A percentile compares a stretch with the other conserved stretches of the same genome.
These are phyloP conservation scores for Sisyra nigra DNA, from an alignment of 2,888 invertebrate species.

Conservation along the genomic window DNA sequence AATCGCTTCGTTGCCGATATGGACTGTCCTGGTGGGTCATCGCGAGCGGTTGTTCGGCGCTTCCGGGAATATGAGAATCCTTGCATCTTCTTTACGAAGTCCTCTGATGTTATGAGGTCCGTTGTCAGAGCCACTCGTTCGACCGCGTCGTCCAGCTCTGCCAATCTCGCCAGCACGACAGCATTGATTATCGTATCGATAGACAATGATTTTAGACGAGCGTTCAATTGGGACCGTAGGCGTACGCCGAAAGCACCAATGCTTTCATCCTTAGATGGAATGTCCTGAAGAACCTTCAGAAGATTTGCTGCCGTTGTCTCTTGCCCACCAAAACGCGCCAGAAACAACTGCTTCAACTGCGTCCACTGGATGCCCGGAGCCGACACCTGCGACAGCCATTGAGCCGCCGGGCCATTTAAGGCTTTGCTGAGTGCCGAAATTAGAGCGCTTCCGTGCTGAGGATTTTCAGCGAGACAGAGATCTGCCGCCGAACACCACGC, in stretches of 20 bases:
- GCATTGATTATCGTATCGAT: slow-evolving; percentile 9
- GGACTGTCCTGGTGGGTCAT: no score
- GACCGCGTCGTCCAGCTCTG: slow-evolving; percentile 9
- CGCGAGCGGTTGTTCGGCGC: no score
- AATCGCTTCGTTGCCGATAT: no score
- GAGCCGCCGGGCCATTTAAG: slow-evolving; percentile 7
- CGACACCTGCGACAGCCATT: slow-evolving; percentile 9
- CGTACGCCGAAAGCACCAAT: slow-evolving; percentile 9
- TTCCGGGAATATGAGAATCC: no score
- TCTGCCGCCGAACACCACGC: slow-evolving; percentile 10
- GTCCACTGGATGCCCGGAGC: slow-evolving; percentile 10
- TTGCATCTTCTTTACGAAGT: no score
- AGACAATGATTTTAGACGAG: background rate
- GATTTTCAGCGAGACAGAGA: slow-evolving; percentile 8
- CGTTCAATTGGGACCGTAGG: slow-evolving; percentile 4
- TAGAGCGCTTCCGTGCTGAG: slow-evolving; percentile 7
- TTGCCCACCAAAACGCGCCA: slow-evolving; percentile 7
- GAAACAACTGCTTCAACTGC: slow-evolving; percentile 10
- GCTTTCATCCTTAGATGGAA: slow-evolving; percentile 10
- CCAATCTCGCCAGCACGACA: slow-evolving; percentile 10
- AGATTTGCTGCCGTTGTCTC: slow-evolving; percentile 10
- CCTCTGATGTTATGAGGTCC: slow-evolving; percentile 9
- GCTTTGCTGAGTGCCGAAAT: slow-evolving; percentile 8
- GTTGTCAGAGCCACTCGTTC: slow-evolving; percentile 11
- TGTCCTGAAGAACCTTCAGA: slow-evolving; percentile 5